Percentiles rank a stretch among this genome's conserved stretches.
phyloP scores from a whole-genome alignment of 2,797 vertebrate species.

The Lepilemur ruficaudatus region DNA sequence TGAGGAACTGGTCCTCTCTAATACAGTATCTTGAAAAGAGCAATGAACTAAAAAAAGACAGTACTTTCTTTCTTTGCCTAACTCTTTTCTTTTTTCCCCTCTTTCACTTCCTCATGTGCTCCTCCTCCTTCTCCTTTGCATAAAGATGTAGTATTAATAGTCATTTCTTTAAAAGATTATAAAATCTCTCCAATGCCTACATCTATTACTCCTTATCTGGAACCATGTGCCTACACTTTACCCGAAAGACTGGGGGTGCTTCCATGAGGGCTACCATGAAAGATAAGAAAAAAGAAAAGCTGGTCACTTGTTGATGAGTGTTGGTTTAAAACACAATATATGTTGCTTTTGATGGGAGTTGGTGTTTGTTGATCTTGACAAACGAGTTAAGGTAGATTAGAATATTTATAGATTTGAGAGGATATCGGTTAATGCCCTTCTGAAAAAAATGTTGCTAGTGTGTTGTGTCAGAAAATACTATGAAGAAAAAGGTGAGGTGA shows the following conservation, averaged over 20 bases:
- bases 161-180: neutral
- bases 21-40: neutral
- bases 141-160: neutral
- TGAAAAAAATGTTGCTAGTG: neutral
- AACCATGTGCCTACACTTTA: neutral
- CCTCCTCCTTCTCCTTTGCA: neutral
- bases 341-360: neutral
- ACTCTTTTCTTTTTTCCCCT: neutral
- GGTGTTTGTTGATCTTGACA: neutral
- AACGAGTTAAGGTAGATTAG: neutral
- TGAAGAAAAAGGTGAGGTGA: neutral
- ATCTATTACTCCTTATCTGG: neutral
- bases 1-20: neutral
- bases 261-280: neutral
- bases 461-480: neutral
- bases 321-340: neutral
- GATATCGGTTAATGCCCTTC: neutral
- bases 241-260: neutral
- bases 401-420: constrained; percentile 1
- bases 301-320: neutral
- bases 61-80: neutral
- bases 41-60: neutral
- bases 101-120: neutral
- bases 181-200: neutral
- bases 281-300: neutral